phyloP scores from a whole-genome alignment of 2,797 vertebrate genomes.

The Chaunax sp. region DNA sequence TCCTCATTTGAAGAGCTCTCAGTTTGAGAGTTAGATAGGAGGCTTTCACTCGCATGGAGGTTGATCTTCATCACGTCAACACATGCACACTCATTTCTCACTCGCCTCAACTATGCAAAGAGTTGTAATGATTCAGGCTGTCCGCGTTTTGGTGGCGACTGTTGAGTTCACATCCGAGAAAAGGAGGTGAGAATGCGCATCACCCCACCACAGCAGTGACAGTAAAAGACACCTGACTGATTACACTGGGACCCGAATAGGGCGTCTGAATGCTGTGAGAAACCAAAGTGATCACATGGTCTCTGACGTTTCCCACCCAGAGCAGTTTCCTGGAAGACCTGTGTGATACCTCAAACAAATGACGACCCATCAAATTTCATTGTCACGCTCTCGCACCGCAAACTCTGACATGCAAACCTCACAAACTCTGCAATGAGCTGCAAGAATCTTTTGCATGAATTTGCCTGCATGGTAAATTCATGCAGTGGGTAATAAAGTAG shows the following conservation, averaged over 20 bases:
- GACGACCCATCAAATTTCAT: no score
- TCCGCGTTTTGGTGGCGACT: constrained; percentile 4
- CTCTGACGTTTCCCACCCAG: constrained; percentile 34
- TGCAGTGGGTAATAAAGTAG: neutral
- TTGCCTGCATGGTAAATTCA: neutral
- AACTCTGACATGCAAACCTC: neutral
- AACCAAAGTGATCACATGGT: neutral
- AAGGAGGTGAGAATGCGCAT: neutral
- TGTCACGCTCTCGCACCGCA: neutral
- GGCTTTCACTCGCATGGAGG: neutral
- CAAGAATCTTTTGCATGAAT: neutral
- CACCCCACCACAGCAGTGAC: constrained; percentile 42
- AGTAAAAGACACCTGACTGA: constrained; percentile 30
- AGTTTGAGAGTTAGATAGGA: neutral
- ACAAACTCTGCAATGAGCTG: neutral
- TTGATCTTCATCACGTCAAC: neutral
- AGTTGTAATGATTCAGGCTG: constrained; percentile 32
- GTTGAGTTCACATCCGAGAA: constrained; percentile 57
- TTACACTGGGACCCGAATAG: neutral
- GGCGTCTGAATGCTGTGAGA: constrained; percentile 5
- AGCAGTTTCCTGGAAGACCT: constrained; percentile 54
- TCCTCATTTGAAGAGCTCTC: neutral
- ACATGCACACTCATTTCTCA: constrained; percentile 41
- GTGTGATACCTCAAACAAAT: neutral
- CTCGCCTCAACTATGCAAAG: neutral